These are phyloP conservation scores for Symphodus melops DNA, from an alignment of 2,113 vertebrate species.

Conservation along the genomic window DNA sequence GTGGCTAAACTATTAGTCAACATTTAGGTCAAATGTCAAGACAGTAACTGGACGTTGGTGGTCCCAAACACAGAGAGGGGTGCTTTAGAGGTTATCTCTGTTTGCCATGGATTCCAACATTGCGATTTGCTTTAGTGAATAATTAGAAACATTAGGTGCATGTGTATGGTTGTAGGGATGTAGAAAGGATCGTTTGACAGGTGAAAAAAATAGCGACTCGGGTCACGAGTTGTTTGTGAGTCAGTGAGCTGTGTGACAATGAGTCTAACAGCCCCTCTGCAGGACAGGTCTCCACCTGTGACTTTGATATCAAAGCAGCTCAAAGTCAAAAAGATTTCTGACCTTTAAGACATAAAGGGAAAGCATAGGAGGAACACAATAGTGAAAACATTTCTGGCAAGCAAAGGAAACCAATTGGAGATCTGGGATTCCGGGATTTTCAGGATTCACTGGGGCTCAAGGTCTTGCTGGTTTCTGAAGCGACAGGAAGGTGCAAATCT, in stretches of 20 bases:
- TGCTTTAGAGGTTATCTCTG: constrained; percentile 31
- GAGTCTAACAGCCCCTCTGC: constrained; percentile 68
- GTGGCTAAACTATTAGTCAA: constrained; percentile 56
- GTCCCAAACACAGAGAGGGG: constrained; percentile 27
- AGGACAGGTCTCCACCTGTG: constrained; percentile 64
- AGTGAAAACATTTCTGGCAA: constrained; percentile 41
- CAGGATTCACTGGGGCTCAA: constrained; percentile 28
- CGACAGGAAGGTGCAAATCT: constrained; percentile 48
- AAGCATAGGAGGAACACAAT: constrained; percentile 46
- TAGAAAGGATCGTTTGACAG: constrained; percentile 49
- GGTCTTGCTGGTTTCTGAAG: constrained; percentile 56
- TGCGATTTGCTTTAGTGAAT: constrained; percentile 44
- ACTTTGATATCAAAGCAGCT: constrained; percentile 53
- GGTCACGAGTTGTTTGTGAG: constrained; percentile 73
- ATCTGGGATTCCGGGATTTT: constrained; percentile 59
- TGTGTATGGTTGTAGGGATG: constrained; percentile 23
- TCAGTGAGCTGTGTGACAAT: constrained; percentile 74
- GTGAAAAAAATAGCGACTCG: constrained; percentile 40
- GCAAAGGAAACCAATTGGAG: constrained; percentile 57
- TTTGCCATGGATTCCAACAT: constrained; percentile 35
- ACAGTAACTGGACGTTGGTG: constrained; percentile 28
- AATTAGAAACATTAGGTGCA: constrained; percentile 26
- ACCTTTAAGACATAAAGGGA: constrained; percentile 34
- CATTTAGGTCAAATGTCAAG: constrained; percentile 62
- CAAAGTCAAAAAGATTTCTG: constrained; percentile 47